phyloP scores from a whole-genome alignment of 2,113 vertebrate species.

The Chlorodrepanis virens region DNA sequence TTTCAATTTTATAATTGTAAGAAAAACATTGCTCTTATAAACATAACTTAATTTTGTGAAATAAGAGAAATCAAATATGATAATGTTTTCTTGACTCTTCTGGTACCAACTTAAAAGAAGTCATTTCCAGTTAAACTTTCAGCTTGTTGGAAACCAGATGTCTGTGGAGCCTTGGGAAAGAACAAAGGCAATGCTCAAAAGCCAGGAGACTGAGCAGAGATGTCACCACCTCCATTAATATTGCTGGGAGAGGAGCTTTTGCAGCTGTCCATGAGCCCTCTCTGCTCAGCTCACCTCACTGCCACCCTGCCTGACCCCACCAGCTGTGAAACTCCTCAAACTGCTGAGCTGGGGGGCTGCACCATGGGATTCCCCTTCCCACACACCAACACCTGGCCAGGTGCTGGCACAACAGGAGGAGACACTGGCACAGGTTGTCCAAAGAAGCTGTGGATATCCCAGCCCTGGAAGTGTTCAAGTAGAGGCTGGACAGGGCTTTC shows the following conservation, averaged over 20 bases:
- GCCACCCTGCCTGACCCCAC: no score
- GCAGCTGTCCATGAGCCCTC: fast-evolving
- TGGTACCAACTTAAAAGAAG: not conserved
- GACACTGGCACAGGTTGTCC: not conserved
- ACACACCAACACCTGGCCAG: fast-evolving
- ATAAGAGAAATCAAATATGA: not conserved
- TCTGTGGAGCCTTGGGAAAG: not conserved
- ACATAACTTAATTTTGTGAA: not conserved
- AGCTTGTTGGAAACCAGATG: not conserved
- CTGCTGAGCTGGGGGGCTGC: not conserved
- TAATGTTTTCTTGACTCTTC: not conserved
- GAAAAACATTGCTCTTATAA: not conserved
- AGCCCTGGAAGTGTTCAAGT: not conserved
- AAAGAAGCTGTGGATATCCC: not conserved
- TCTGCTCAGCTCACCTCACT: not conserved
- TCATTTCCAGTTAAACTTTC: not conserved
- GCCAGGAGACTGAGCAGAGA: not conserved
- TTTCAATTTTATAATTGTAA: not conserved
- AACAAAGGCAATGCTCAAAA: not conserved
- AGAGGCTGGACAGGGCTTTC: not conserved
- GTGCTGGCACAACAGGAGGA: no score
- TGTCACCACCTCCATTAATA: not conserved
- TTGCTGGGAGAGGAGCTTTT: not conserved
- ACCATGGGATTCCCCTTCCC: fast-evolving
- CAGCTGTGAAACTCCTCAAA: not conserved